A percentile compares a stretch with the other conserved stretches of the same genome.
Evolutionary conservation across 2,888 invertebrate genomes (phyloP).

Genomic region (Agrotis ipsilon): DNA sequence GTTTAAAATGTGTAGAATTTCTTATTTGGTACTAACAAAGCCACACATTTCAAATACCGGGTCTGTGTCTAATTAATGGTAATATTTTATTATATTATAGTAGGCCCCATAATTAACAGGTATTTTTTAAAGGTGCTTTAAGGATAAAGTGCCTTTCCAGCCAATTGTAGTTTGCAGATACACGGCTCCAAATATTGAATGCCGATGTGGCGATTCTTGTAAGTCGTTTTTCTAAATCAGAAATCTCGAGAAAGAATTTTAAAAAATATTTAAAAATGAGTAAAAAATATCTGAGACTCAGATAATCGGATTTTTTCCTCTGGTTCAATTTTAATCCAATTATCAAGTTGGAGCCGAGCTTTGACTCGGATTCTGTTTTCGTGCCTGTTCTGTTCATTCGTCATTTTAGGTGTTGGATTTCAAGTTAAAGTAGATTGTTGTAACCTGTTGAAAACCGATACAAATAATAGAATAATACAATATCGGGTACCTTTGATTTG

Average conservation of each 20-base stretch:
- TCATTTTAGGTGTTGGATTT: constrained; percentile 13
- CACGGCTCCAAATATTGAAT: constrained; percentile 9
- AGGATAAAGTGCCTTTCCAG: not conserved
- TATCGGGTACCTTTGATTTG: no score
- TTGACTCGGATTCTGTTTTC: constrained; percentile 34
- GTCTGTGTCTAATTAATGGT: not conserved
- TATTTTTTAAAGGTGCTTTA: no score
- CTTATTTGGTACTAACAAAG: not conserved
- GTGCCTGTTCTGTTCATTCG: constrained; percentile 22
- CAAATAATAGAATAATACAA: no score
- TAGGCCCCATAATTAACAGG: no score
- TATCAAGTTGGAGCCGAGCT: constrained; percentile 44
- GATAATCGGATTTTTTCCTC: constrained; percentile 47
- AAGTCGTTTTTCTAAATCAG: not conserved
- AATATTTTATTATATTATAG: not conserved
- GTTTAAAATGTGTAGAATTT: not conserved
- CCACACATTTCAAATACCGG: not conserved
- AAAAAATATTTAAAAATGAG: constrained; percentile 18
- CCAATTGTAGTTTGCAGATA: constrained; percentile 3
- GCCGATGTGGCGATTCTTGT: no score
- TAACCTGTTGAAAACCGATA: constrained; percentile 6
- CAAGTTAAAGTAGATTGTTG: constrained; percentile 11
- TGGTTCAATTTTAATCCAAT: constrained; percentile 62
- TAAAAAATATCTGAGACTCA: constrained; percentile 33
- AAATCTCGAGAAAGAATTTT: constrained; percentile 11